Conservation (phyloP, 2,113 vertebrate species). For the Onychostoma macrolepis region DNA sequence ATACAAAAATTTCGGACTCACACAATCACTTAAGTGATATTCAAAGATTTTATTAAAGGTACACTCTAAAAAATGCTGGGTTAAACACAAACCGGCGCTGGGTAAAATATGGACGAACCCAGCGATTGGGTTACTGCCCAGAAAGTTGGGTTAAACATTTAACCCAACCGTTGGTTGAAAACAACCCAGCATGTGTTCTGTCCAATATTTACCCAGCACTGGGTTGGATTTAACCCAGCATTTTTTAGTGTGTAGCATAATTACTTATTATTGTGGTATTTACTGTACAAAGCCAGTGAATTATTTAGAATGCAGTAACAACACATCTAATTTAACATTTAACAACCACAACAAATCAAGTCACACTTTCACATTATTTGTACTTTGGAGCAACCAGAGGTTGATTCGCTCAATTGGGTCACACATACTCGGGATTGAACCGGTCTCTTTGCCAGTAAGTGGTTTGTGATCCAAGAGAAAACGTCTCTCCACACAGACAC, state of each 20-base stretch:
- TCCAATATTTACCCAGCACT: too few relatives aligned
- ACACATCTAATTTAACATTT: not conserved
- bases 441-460: conserved; percentile 1
- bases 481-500: not conserved
- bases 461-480: conserved; percentile 16
- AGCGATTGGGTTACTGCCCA: too few relatives aligned
- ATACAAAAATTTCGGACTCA: not conserved
- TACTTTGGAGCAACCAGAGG: not conserved
- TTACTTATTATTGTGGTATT: not conserved
- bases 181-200: too few relatives aligned
- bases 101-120: too few relatives aligned
- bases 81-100: too few relatives aligned
- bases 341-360: not conserved
- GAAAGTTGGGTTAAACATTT: too few relatives aligned
- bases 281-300: not conserved
- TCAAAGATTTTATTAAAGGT: not conserved
- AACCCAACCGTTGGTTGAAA: too few relatives aligned
- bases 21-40: not conserved
- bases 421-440: not conserved
- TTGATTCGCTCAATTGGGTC: conserved; percentile 19
- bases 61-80: too few relatives aligned
- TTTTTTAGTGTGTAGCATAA: too few relatives aligned
- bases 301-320: not conserved
- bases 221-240: too few relatives aligned
- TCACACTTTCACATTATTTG: not conserved